Conservation (phyloP, 2,888 invertebrate species). For the Scelioninae gen. 1 region DNA sequence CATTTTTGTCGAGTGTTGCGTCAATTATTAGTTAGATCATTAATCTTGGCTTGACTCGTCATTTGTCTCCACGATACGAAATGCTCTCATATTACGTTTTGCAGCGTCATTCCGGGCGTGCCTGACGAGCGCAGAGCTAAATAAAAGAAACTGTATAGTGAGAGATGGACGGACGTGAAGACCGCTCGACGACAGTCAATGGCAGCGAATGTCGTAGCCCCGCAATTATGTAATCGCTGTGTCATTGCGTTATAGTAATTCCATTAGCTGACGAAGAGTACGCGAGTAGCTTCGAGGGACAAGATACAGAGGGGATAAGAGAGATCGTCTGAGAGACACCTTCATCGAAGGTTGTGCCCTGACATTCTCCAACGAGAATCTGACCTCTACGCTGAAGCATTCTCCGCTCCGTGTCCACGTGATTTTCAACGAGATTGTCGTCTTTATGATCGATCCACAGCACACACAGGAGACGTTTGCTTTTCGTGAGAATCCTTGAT, state of each 20-base stretch:
- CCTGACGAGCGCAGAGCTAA: slow-evolving; percentile 58
- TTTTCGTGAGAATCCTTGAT: slow-evolving; percentile 52
- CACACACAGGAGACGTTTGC: slow-evolving; percentile 23
- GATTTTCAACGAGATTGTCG: slow-evolving; percentile 62
- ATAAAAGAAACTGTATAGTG: slow-evolving; percentile 50
- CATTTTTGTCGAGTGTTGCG: slow-evolving; percentile 63
- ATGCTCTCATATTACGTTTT: slow-evolving; percentile 64
- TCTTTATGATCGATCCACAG: slow-evolving; percentile 61
- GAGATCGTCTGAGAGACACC: slow-evolving; percentile 33
- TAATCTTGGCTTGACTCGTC: slow-evolving; percentile 68
- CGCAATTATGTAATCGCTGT: slow-evolving; percentile 82
- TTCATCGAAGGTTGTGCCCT: slow-evolving; percentile 60
- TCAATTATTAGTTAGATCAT: slow-evolving; percentile 69
- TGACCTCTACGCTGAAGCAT: slow-evolving; percentile 55
- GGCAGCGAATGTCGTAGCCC: slow-evolving; percentile 67
- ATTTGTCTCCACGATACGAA: slow-evolving; percentile 69
- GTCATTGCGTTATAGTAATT: slow-evolving; percentile 83
- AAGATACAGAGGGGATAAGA: slow-evolving; percentile 7
- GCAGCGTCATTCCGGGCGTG: slow-evolving; percentile 69
- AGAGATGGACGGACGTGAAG: slow-evolving; percentile 60
- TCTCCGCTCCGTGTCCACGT: slow-evolving; percentile 51
- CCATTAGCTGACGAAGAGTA: slow-evolving; percentile 79
- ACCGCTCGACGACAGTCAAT: slow-evolving; percentile 69
- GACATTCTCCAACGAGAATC: slow-evolving; percentile 60
- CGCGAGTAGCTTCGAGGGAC: slow-evolving; percentile 41